Conservation (phyloP, 1,140 invertebrate genomes). For the Drosophila ficusphila region DNA sequence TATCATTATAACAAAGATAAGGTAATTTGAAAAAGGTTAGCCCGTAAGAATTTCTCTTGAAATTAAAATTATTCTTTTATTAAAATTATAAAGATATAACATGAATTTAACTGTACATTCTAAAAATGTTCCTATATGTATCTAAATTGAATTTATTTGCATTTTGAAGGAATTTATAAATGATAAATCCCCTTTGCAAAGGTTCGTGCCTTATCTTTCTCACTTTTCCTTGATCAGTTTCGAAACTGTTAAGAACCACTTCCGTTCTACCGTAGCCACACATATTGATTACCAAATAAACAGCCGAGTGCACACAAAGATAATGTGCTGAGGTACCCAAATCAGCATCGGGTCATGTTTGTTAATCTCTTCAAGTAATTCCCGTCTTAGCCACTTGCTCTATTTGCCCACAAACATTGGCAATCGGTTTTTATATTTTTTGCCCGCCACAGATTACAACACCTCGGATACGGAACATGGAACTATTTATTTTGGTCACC, state of each 20-base stretch:
- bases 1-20: no score
- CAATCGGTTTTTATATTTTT: slow-evolving; percentile 61
- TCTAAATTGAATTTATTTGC: no score
- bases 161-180: no score
- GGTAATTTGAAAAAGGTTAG: no score
- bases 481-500: slow-evolving; percentile 74
- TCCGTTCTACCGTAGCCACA: slow-evolving; percentile 47
- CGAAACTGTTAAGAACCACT: slow-evolving; percentile 35
- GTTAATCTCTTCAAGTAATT: slow-evolving; percentile 29
- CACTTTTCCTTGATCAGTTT: slow-evolving; percentile 1
- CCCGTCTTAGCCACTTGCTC: slow-evolving; percentile 55
- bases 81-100: no score
- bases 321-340: slow-evolving; percentile 9
- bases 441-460: slow-evolving; percentile 65
- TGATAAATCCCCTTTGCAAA: no score
- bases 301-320: slow-evolving; percentile 14
- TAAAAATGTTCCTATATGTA: no score
- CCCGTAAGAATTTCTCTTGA: no score
- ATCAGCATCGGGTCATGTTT: slow-evolving; percentile 41
- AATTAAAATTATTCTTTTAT: no score
- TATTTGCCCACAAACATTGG: slow-evolving; percentile 62
- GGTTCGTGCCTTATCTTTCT: slow-evolving; percentile 13
- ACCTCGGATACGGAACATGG: slow-evolving; percentile 42
- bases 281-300: slow-evolving; percentile 75
- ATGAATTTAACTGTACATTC: no score